Percentiles rank a stretch among this genome's conserved stretches.
These are phyloP conservation scores for Forbesichthys agassizii DNA, from an alignment of 2,113 vertebrate species.

Conservation along the genomic window DNA sequence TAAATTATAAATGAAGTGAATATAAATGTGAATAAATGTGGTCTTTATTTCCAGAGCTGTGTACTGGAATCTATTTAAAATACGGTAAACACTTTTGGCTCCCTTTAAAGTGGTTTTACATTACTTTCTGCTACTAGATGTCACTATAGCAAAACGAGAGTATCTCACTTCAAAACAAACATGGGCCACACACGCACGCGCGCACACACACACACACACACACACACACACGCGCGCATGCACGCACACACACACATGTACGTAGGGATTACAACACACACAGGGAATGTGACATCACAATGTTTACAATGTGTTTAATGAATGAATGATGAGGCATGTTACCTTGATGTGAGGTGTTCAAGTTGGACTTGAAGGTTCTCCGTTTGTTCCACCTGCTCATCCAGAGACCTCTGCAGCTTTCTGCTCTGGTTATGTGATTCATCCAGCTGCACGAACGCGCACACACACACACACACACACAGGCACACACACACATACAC, in stretches of 20 bases:
- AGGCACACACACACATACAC: neutral
- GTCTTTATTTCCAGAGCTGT: too few relatives aligned
- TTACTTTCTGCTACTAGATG: too few relatives aligned
- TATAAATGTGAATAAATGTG: too few relatives aligned
- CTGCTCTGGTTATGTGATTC: constrained; percentile 88
- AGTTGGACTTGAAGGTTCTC: constrained; percentile 91
- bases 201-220: constrained; percentile 9
- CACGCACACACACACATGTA: neutral
- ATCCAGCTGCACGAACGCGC: constrained; percentile 69
- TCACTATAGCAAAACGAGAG: too few relatives aligned
- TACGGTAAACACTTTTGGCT: too few relatives aligned
- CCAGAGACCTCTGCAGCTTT: constrained; percentile 88
- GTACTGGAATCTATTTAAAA: too few relatives aligned
- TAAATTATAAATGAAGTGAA: too few relatives aligned
- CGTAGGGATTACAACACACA: too few relatives aligned
- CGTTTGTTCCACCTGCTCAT: constrained; percentile 88
- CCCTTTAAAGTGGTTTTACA: too few relatives aligned
- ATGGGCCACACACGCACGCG: neutral
- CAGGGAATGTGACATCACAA: too few relatives aligned
- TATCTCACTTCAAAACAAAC: too few relatives aligned
- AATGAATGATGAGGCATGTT: constrained; percentile 6
- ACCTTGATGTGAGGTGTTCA: constrained; percentile 91
- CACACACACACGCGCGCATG: neutral
- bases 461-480: constrained; percentile 2
- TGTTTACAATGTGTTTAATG: too few relatives aligned